These are phyloP conservation scores for Crossaster papposus DNA, from an alignment of 53 echinoderm and acorn worm genomes.

Conservation along the genomic window DNA sequence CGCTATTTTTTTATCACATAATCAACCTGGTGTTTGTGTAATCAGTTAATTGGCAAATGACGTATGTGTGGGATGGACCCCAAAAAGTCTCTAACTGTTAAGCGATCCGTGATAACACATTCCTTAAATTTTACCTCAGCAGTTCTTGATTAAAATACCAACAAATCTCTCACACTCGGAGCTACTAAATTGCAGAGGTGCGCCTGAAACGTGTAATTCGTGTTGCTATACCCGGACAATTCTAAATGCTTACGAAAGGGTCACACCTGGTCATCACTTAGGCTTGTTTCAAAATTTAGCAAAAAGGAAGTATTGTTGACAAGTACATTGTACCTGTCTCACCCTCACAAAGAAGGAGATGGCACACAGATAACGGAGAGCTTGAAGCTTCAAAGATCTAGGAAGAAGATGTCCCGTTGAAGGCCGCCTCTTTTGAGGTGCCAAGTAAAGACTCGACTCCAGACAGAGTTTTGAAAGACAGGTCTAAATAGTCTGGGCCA, in stretches of 20 bases:
- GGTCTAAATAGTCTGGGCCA: neutral
- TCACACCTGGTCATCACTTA: neutral
- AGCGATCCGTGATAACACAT: slow-evolving; percentile 17
- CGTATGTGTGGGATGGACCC: neutral
- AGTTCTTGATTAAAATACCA: neutral
- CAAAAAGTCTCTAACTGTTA: neutral
- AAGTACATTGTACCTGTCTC: slow-evolving; percentile 22
- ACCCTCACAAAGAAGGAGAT: neutral
- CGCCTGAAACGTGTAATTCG: slow-evolving; percentile 13
- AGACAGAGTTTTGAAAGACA: neutral
- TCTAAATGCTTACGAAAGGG: neutral
- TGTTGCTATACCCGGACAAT: slow-evolving; percentile 2
- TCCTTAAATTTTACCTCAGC: slow-evolving; percentile 19
- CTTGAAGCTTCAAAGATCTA: neutral
- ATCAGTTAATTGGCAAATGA: neutral
- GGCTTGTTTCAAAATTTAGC: neutral
- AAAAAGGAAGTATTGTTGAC: slow-evolving; percentile 2
- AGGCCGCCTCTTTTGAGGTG: slow-evolving; percentile 12
- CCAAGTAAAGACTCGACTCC: neutral
- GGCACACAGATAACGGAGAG: slow-evolving; percentile 26
- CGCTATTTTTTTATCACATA: neutral
- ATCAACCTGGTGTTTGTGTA: neutral
- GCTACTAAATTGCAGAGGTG: slow-evolving; percentile 9
- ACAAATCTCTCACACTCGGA: neutral
- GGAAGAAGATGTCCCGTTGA: slow-evolving; percentile 6